Conservation (phyloP, 2,797 vertebrate genomes). For the Tiaroga cobitis region DNA sequence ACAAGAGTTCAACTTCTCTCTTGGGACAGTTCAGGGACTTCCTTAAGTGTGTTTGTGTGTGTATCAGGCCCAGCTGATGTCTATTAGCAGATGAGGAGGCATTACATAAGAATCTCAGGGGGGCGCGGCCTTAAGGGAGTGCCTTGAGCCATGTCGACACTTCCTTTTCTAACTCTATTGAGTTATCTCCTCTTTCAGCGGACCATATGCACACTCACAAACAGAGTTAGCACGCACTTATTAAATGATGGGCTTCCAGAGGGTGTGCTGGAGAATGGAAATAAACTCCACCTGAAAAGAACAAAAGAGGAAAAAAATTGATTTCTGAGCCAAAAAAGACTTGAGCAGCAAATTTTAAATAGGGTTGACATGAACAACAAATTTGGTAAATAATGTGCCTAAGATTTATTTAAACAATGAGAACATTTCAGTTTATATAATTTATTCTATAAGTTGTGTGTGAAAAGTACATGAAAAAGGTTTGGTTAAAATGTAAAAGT, state of each 20-base stretch:
- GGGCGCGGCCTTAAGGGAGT: conserved; percentile 37
- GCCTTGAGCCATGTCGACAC: conserved; percentile 47
- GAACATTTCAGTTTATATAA: neutral
- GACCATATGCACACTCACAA: neutral
- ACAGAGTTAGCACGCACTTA: neutral
- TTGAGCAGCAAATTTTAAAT: neutral
- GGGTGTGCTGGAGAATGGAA: conserved; percentile 13
- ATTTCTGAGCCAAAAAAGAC: neutral
- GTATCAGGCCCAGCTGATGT: conserved; percentile 39
- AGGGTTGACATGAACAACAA: neutral
- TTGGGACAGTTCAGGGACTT: conserved; percentile 32
- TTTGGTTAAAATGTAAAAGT: neutral
- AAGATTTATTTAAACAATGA: neutral
- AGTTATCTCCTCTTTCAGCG: conserved; percentile 5
- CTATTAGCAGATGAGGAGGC: conserved; percentile 31
- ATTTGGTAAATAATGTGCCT: no score
- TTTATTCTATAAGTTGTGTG: no score
- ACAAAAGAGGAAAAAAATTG: neutral
- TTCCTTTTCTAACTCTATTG: conserved; percentile 11
- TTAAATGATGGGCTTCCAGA: neutral
- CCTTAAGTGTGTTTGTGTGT: conserved; percentile 3
- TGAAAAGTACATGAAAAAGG: neutral
- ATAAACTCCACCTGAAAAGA: conserved; percentile 41
- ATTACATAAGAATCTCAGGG: conserved; percentile 51
- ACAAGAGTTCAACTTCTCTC: conserved; percentile 40